Evolutionary conservation across 2,113 vertebrate genomes (phyloP).

Genomic region (Tautogolabrus adspersus): DNA sequence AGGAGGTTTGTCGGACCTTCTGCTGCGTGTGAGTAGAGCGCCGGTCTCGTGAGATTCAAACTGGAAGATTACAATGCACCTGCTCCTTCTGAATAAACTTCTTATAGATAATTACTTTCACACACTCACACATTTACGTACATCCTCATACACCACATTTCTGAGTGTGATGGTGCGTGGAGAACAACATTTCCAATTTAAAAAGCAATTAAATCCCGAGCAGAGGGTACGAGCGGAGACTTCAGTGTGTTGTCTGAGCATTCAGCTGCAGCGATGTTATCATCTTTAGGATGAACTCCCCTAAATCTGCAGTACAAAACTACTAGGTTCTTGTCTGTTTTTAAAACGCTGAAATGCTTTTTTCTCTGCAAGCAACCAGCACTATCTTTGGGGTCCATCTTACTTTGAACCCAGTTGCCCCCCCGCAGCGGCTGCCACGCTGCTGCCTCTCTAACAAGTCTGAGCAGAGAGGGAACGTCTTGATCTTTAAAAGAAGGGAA

Average conservation of each 20-base stretch:
- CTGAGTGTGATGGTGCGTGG: not conserved
- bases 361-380: constrained; percentile 7
- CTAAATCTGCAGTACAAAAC: constrained; percentile 6
- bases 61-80: constrained; percentile 1
- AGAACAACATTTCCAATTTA: constrained; percentile 55
- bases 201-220: constrained; percentile 53
- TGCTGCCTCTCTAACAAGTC: constrained; percentile 29
- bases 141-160: not conserved
- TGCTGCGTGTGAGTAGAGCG: not conserved
- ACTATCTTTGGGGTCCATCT: constrained; percentile 9
- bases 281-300: constrained; percentile 18
- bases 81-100: constrained; percentile 13
- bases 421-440: constrained; percentile 12
- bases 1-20: constrained; percentile 9
- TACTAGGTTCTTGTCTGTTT: not conserved
- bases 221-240: constrained; percentile 4
- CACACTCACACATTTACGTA: not conserved
- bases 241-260: constrained; percentile 16
- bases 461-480: constrained; percentile 29
- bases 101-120: constrained; percentile 1
- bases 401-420: constrained; percentile 44
- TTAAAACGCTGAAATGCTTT: not conserved
- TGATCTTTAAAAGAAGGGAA: constrained; percentile 35
- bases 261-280: not conserved
- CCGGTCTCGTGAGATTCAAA: constrained; percentile 20